Conservation (phyloP, 2,888 invertebrate genomes). For the Hyposoter didymator region DNA sequence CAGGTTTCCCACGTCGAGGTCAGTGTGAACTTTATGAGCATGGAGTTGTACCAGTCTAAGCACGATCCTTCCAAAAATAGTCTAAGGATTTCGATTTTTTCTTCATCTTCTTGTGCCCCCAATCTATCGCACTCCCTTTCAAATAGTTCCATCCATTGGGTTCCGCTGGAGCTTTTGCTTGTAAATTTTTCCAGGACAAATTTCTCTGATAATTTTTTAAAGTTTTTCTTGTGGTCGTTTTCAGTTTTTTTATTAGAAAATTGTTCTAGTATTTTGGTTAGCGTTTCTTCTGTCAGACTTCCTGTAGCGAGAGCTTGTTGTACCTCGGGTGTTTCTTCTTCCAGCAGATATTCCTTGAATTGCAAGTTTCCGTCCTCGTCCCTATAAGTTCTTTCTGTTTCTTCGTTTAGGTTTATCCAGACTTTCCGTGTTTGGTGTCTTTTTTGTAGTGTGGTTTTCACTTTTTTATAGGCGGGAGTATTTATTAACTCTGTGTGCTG, state of each 20-base stretch:
- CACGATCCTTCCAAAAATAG: constrained; percentile 24
- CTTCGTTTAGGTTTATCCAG: constrained; percentile 50
- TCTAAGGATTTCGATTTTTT: constrained; percentile 26
- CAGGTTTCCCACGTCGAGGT: constrained; percentile 12
- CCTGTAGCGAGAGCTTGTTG: not conserved
- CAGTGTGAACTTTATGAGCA: constrained; percentile 19
- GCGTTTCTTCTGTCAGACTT: constrained; percentile 22
- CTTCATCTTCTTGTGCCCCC: constrained; percentile 1
- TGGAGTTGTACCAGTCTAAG: constrained; percentile 15
- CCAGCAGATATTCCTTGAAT: constrained; percentile 11
- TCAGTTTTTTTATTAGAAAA: constrained; percentile 33
- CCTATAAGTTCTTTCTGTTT: constrained; percentile 35
- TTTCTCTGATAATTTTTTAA: constrained; percentile 48
- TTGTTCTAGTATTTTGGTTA: constrained; percentile 29
- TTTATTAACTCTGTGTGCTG: constrained; percentile 27
- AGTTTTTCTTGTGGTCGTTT: constrained; percentile 14
- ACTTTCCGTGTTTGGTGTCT: constrained; percentile 59
- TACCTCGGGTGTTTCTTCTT: not conserved
- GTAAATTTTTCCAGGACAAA: constrained; percentile 54
- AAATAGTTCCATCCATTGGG: constrained; percentile 49
- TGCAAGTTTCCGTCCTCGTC: constrained; percentile 30
- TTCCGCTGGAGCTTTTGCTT: constrained; percentile 41
- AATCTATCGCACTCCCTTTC: constrained; percentile 61
- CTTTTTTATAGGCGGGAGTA: constrained; percentile 32
- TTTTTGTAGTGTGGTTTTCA: constrained; percentile 51